phyloP scores from a whole-genome alignment of 1,140 invertebrate species.

The Lepidurus apus region DNA sequence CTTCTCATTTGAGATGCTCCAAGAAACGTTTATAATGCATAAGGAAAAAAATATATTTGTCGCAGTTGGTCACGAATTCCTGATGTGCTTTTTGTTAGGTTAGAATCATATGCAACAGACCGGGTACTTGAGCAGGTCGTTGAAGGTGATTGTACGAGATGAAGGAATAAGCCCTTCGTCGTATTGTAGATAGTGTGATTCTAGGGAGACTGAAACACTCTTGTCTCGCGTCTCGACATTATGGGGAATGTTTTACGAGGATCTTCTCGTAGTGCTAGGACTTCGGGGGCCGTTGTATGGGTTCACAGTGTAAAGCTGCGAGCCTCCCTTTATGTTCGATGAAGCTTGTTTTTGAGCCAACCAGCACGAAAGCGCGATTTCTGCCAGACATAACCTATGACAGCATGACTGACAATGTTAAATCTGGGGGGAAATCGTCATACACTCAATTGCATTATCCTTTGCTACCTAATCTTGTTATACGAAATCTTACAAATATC shows the following conservation, averaged over 20 bases:
- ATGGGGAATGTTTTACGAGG: background rate
- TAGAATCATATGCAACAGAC: background rate
- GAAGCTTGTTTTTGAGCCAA: background rate
- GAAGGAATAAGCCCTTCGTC: background rate
- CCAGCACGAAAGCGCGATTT: conserved; percentile 2
- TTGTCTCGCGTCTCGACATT: background rate
- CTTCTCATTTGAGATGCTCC: background rate
- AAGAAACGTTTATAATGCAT: background rate
- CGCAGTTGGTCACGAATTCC: background rate
- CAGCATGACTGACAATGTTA: background rate
- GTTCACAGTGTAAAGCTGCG: background rate
- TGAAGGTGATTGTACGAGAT: background rate
- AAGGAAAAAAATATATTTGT: background rate
- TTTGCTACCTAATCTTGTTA: conserved; percentile 5
- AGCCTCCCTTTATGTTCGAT: background rate
- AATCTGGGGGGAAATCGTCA: background rate
- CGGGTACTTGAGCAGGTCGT: background rate
- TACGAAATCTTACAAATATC: background rate
- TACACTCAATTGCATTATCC: background rate
- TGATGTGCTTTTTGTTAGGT: background rate
- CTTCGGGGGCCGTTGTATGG: background rate
- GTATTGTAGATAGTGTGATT: background rate
- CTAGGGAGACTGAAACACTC: background rate
- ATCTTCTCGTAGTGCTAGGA: background rate
- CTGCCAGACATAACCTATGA: background rate